Evolutionary conservation across 2,888 invertebrate species (phyloP), one percentile per base, ranked within the genome.

Genomic region (Drosophila anceps): DNA sequence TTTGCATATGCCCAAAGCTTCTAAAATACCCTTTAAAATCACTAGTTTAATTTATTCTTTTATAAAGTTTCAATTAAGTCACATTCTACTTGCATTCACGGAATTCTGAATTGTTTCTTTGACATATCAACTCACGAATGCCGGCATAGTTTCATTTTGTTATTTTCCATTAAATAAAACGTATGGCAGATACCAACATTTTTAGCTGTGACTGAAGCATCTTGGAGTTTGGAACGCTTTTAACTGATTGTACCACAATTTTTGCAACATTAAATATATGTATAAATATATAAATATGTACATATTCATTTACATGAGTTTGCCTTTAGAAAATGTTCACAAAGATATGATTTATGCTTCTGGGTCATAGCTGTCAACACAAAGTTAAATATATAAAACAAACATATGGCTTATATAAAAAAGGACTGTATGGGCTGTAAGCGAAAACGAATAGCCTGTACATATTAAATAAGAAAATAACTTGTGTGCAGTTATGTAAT

Each of bases 301-400:
- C 15, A 3, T 27, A 8, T 50, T 18, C 18, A 46, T 31, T 79
- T 70, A 73, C 18, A 31, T 24, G 81, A 69, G 79, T 74, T 89
- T 71, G 73, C 65, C 69, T 71, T 69, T 58, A 44, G 73, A 69
- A 66, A 67, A 71, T n/a, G 66, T 63, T 66, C 55, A 73, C 71
- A 80, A 84, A 84, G 79, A 73, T 91, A 85, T 91, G 91, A 91
- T 91, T 90, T 91, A 91, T 91, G 91, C 83, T 91, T 91, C 82
- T 91, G 86, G 91, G 91, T 91, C 91, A 91, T 77, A 87, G 91
- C 91, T 90, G 91, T 91, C 91, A 91, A 82, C 83, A 79, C 85
- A 71, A 84, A 81, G 67, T 69, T 69, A 77, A 82, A 76, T 76
- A 76, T 57, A 81, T 77, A 88, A 84, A 82, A 71, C 79, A 88